These are phyloP conservation scores for Enteromius afrohamiltoni DNA, from an alignment of 2,797 vertebrate genomes.

Conservation along the genomic window DNA sequence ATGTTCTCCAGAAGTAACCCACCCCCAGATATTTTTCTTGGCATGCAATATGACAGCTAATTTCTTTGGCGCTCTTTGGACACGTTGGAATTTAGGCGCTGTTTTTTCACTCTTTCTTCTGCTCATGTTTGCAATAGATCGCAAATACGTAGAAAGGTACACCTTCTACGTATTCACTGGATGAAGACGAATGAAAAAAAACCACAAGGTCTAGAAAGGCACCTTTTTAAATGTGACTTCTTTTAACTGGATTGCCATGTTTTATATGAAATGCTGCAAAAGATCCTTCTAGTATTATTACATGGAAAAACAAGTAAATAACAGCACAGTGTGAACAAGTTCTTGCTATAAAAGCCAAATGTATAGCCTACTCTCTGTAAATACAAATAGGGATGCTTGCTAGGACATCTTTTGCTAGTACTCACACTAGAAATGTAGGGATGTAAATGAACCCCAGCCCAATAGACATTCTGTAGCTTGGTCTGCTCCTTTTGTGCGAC, in stretches of 20 bases:
- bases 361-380: background rate
- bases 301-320: background rate
- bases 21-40: slow-evolving; percentile 6
- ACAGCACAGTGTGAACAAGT: background rate
- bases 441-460: background rate
- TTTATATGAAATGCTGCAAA: no score
- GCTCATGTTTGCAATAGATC: background rate
- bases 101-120: background rate
- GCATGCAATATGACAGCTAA: slow-evolving; percentile 8
- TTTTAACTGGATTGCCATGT: background rate
- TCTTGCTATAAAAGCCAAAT: background rate
- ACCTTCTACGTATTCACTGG: background rate
- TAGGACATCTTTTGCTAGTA: background rate
- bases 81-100: slow-evolving; percentile 7
- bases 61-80: slow-evolving; percentile 24
- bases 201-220: background rate
- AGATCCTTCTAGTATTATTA: background rate
- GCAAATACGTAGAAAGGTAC: background rate
- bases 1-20: background rate
- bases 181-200: background rate
- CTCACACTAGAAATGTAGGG: background rate
- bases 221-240: background rate
- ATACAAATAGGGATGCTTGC: background rate
- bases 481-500: background rate
- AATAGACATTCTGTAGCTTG: background rate